phyloP scores from a whole-genome alignment of 2,888 invertebrate genomes.

The Rhorus exstirpatorius region DNA sequence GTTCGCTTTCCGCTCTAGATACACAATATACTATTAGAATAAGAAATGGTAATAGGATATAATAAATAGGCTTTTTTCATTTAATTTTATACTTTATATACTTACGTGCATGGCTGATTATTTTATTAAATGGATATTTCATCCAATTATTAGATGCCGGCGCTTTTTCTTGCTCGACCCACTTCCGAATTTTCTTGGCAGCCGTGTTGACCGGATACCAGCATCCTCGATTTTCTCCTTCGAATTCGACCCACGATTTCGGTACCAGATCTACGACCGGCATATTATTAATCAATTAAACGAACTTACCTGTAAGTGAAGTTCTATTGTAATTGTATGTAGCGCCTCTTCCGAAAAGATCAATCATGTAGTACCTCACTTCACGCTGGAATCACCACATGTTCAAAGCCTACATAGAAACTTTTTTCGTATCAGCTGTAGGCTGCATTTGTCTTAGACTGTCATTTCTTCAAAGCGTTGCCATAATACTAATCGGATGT shows the following conservation, averaged over 20 bases:
- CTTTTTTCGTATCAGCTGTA: background rate
- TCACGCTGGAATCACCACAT: slow-evolving; percentile 12
- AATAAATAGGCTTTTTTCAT: too few species aligned
- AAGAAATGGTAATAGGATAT: too few species aligned
- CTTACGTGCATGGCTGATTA: slow-evolving; percentile 10
- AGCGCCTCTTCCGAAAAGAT: background rate
- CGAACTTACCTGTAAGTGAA: background rate
- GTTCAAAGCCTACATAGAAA: background rate
- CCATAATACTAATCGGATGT: too few species aligned
- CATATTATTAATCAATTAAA: background rate
- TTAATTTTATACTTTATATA: too few species aligned
- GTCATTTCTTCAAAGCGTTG: slow-evolving; percentile 1
- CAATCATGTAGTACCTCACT: slow-evolving; percentile 7
- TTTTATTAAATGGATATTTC: too few species aligned
- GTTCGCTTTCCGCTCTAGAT: too few species aligned
- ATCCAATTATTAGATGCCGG: background rate
- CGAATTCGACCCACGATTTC: background rate
- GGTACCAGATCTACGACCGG: background rate
- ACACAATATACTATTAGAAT: too few species aligned
- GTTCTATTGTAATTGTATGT: background rate
- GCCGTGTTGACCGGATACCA: background rate
- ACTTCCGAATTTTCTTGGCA: background rate
- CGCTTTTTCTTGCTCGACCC: slow-evolving; percentile 4
- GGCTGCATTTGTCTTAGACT: background rate
- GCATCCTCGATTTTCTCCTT: background rate